phyloP scores from a whole-genome alignment of 2,888 invertebrate genomes.

The Bellardia pandia region DNA sequence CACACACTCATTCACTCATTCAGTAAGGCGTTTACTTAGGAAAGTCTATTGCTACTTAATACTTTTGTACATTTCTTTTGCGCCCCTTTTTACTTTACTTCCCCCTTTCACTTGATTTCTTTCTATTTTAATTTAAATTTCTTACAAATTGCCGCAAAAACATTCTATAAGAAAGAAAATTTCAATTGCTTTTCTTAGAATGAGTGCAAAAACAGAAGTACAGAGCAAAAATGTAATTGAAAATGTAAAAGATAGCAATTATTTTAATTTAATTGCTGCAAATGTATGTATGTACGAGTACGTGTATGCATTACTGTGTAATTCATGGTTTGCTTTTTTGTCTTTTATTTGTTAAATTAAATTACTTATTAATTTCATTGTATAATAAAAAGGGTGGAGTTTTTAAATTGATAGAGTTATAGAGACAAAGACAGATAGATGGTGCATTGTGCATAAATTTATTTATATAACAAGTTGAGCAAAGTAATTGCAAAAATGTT shows the following conservation, averaged over 20 bases:
- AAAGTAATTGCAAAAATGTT: background rate
- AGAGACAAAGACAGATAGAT: too few relatives aligned
- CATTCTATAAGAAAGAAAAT: constrained; percentile 1
- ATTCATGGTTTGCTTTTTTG: background rate
- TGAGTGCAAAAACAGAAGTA: constrained; percentile 29
- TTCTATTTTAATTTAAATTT: constrained; percentile 31
- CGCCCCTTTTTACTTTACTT: too few relatives aligned
- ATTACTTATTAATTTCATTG: constrained; percentile 30
- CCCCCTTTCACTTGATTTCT: background rate
- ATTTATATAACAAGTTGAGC: background rate
- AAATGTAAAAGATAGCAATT: constrained; percentile 69
- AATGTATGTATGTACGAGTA: constrained; percentile 7
- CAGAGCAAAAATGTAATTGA: constrained; percentile 54
- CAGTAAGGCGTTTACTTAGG: constrained; percentile 42
- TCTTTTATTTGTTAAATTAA: background rate
- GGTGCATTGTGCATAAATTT: background rate
- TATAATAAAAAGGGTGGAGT: constrained; percentile 25
- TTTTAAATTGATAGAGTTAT: background rate
- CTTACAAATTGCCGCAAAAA: constrained; percentile 14
- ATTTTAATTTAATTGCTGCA: constrained; percentile 61
- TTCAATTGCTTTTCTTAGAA: constrained; percentile 52
- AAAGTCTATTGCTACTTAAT: background rate
- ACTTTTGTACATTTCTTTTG: background rate
- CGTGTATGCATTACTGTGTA: background rate
- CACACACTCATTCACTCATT: background rate